Evolutionary conservation across 2,797 vertebrate genomes (phyloP).

Genomic region (Garrulus glandarius): DNA sequence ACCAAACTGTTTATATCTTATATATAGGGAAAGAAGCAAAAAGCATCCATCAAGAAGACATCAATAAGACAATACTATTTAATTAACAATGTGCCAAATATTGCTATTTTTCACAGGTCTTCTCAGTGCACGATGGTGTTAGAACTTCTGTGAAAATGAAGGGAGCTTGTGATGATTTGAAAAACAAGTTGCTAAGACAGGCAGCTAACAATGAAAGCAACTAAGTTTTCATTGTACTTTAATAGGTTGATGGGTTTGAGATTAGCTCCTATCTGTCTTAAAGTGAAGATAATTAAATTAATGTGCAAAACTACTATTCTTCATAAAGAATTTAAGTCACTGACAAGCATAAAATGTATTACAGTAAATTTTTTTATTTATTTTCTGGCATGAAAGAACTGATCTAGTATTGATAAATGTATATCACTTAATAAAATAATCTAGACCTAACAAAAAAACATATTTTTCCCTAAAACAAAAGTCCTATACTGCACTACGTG

Average conservation of each 20-base stretch:
- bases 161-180: neutral
- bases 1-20: neutral
- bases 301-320: neutral
- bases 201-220: neutral
- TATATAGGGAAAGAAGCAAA: neutral
- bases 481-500: neutral
- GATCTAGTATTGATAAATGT: slow-evolving; percentile 2
- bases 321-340: neutral
- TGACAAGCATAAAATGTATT: neutral
- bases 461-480: neutral
- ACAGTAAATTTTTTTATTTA: neutral
- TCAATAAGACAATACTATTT: neutral
- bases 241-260: neutral
- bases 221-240: neutral
- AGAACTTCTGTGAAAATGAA: neutral
- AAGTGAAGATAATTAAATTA: neutral
- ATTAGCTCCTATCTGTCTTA: neutral
- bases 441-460: neutral
- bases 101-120: neutral
- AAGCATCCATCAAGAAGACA: neutral
- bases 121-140: neutral
- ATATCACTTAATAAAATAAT: neutral
- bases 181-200: neutral
- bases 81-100: neutral
- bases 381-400: slow-evolving; percentile 12